Conservation (phyloP, 37 sponge, comb jelly and placozoan species). For the Spongia lamella region DNA sequence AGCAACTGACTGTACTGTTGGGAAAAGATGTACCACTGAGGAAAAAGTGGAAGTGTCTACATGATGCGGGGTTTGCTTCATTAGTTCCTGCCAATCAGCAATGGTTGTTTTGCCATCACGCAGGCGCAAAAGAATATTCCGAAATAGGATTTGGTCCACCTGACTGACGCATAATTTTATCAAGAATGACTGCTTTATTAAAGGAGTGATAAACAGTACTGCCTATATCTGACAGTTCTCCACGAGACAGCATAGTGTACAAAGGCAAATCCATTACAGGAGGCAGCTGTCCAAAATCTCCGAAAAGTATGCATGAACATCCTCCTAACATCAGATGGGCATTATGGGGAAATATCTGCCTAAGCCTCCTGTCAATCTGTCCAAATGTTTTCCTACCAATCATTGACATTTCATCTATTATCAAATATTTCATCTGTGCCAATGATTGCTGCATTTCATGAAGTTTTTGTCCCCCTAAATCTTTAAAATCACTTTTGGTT, state of each 20-base stretch:
- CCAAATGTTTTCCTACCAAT: slow-evolving; percentile 39
- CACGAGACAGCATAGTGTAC: slow-evolving; percentile 17
- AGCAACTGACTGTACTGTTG: slow-evolving; percentile 8
- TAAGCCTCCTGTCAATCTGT: slow-evolving; percentile 20
- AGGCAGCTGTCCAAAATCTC: slow-evolving; percentile 43
- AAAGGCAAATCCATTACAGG: slow-evolving; percentile 25
- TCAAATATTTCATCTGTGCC: slow-evolving; percentile 21
- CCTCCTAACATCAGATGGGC: slow-evolving; percentile 12
- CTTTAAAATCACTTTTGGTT: neutral
- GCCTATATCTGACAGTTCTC: slow-evolving; percentile 15
- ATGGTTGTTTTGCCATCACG: slow-evolving; percentile 18
- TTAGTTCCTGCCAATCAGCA: slow-evolving; percentile 32
- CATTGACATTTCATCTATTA: slow-evolving; percentile 61
- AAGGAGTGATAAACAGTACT: neutral
- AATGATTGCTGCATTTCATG: slow-evolving; percentile 1
- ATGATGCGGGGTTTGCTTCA: neutral
- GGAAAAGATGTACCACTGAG: slow-evolving; percentile 12
- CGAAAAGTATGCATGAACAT: slow-evolving; percentile 22
- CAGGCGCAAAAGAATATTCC: slow-evolving; percentile 17
- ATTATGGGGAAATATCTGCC: slow-evolving; percentile 5
- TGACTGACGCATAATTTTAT: slow-evolving; percentile 26
- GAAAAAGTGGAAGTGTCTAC: neutral
- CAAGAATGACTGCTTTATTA: neutral
- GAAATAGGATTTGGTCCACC: slow-evolving; percentile 15
- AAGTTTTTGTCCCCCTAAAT: neutral